Evolutionary conservation across 2,797 vertebrate species (phyloP).

Genomic region (Morus bassanus): DNA sequence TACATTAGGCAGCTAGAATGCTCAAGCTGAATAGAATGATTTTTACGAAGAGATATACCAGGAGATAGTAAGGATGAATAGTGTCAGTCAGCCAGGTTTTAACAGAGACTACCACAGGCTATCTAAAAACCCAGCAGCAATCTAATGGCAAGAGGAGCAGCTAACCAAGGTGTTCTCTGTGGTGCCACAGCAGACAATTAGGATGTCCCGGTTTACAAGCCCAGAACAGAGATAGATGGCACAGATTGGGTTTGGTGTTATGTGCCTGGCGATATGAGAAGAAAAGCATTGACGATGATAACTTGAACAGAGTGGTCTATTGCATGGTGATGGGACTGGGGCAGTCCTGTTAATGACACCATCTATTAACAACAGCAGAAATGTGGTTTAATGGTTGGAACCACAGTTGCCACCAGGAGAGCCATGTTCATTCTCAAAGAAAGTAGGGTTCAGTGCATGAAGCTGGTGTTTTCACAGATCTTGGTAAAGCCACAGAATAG

Average conservation of each 20-base stretch:
- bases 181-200: neutral
- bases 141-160: neutral
- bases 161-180: neutral
- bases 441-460: neutral
- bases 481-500: neutral
- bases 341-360: neutral
- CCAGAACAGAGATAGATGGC: neutral
- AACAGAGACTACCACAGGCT: neutral
- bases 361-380: neutral
- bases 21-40: neutral
- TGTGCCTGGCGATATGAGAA: neutral
- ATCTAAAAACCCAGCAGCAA: neutral
- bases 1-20: neutral
- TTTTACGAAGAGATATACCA: neutral
- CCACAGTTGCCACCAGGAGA: neutral
- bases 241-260: neutral
- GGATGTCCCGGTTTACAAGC: neutral
- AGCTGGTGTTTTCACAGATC: neutral
- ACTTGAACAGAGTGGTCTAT: neutral
- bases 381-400: neutral
- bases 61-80: neutral
- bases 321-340: accelerated
- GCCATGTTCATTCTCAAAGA: neutral
- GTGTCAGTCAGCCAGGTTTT: neutral
- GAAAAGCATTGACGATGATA: neutral